Percentiles rank a stretch among this genome's conserved stretches.
phyloP scores from a whole-genome alignment of 2,888 invertebrate species.

The Thymelicus lineola region DNA sequence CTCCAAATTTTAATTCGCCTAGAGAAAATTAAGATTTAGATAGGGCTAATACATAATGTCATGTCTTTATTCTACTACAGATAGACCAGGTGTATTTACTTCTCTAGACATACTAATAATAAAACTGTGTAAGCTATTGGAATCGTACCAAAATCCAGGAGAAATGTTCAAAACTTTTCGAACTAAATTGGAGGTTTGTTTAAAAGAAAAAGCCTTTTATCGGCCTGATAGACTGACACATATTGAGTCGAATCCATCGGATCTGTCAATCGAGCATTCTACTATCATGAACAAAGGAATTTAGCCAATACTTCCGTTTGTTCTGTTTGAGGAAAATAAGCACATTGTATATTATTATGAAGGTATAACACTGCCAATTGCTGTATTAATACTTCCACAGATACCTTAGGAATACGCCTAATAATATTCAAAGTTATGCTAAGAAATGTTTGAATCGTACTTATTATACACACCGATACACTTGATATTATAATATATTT shows the following conservation, averaged over 20 bases:
- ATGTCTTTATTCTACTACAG: neutral
- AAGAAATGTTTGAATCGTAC: too few species aligned
- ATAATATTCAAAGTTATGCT: too few species aligned
- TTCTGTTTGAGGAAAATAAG: neutral
- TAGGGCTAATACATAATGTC: too few species aligned
- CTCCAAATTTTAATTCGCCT: too few species aligned
- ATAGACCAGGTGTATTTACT: too few species aligned
- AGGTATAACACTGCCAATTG: too few species aligned
- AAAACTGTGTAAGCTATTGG: neutral
- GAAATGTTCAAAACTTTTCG: slow-evolving; percentile 1
- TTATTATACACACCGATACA: too few species aligned
- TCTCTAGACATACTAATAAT: neutral
- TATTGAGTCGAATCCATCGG: slow-evolving; percentile 30
- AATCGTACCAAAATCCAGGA: neutral
- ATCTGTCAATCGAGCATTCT: slow-evolving; percentile 20
- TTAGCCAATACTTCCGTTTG: slow-evolving; percentile 8
- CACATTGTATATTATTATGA: too few species aligned
- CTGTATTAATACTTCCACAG: too few species aligned
- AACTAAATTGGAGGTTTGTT: slow-evolving; percentile 18
- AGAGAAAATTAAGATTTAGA: too few species aligned
- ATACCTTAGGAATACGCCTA: too few species aligned
- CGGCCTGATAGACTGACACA: slow-evolving; percentile 26
- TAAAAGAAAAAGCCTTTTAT: slow-evolving; percentile 31
- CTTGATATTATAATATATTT: too few species aligned
- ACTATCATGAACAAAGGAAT: slow-evolving; percentile 16